Evolutionary conservation across 2,113 vertebrate species (phyloP).

Genomic region (Rhinolophus sinicus): DNA sequence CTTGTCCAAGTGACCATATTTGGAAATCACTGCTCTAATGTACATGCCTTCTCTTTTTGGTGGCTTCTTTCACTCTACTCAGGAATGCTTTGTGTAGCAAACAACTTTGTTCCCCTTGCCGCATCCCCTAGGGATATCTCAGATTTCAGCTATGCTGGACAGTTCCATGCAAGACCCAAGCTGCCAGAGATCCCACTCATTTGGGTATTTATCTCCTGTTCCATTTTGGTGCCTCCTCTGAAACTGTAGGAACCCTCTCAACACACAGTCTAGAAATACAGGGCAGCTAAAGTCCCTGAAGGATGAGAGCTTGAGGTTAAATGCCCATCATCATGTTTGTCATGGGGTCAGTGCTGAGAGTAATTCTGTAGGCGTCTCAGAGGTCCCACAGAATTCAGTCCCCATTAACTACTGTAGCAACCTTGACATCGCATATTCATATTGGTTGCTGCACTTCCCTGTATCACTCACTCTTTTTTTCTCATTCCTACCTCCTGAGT

Average conservation of each 20-base stretch:
- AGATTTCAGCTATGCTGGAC: neutral
- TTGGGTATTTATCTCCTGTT: neutral
- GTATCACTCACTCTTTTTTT: neutral
- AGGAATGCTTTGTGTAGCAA: neutral
- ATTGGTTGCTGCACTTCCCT: neutral
- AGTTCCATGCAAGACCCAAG: neutral
- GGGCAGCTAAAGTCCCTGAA: neutral
- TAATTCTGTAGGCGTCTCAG: neutral
- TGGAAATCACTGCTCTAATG: neutral
- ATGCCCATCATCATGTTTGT: neutral
- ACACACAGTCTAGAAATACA: neutral
- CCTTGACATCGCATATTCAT: neutral
- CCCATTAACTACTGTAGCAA: neutral
- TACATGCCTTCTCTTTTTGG: neutral
- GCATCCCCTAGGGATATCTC: neutral
- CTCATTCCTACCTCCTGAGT: neutral
- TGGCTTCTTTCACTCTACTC: neutral
- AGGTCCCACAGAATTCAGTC: neutral
- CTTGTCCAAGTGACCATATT: neutral
- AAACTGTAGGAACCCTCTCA: neutral
- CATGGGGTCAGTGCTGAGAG: neutral
- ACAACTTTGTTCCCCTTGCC: neutral
- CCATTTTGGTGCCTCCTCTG: neutral
- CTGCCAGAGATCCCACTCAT: neutral
- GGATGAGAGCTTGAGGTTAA: neutral